Evolutionary conservation across 2,797 vertebrate species (phyloP).

Genomic region (Protosalanx chinensis): DNA sequence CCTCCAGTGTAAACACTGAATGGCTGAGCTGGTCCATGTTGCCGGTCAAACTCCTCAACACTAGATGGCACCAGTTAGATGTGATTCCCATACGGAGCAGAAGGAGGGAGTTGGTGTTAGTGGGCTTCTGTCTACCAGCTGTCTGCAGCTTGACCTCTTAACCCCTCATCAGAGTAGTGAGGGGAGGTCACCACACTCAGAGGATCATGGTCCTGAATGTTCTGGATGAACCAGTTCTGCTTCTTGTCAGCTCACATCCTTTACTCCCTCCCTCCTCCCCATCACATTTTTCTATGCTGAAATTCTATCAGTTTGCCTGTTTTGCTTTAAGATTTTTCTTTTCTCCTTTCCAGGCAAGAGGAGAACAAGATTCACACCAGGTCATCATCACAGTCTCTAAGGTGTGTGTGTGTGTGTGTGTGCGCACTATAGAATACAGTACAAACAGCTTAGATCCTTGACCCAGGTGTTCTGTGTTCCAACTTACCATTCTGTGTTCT

Average conservation of each 20-base stretch:
- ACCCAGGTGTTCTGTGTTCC: no score
- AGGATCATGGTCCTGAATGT: neutral
- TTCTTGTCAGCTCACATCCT: neutral
- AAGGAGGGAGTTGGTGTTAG: neutral
- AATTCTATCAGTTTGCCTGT: neutral
- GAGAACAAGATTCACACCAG: conserved; percentile 78
- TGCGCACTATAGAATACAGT: neutral
- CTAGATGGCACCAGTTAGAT: neutral
- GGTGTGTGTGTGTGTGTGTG: conserved; percentile 47
- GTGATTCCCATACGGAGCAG: no score
- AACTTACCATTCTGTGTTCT: no score
- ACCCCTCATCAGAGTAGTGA: neutral
- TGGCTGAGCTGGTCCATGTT: neutral
- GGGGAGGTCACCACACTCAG: neutral
- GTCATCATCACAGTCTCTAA: conserved; percentile 70
- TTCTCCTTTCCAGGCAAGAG: conserved; percentile 69
- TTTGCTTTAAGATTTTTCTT: neutral
- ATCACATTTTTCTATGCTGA: neutral
- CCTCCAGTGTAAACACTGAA: neutral
- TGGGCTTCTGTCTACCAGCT: neutral
- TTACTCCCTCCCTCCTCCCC: neutral
- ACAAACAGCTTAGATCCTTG: no score
- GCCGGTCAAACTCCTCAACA: neutral
- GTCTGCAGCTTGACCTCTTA: neutral
- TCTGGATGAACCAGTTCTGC: neutral